A percentile compares a stretch with the other conserved stretches of the same genome.
Conservation (phyloP, 2,113 vertebrate genomes). For the Protobothrops mucrosquamatus region DNA sequence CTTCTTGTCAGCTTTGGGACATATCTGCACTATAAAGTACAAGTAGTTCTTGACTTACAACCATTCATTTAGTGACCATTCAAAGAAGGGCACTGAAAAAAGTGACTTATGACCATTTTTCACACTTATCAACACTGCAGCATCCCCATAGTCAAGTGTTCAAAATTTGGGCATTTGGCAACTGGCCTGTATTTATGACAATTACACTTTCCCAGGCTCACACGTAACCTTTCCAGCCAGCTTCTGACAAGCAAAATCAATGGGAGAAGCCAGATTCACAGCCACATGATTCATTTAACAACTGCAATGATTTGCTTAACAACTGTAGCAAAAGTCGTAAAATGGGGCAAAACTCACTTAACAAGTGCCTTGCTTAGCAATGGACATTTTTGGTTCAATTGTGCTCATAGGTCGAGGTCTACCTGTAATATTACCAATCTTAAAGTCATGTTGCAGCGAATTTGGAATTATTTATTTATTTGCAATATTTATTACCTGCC, state of each 20-base stretch:
- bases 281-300: not conserved
- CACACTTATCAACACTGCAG: too few species aligned
- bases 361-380: not conserved
- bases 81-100: too few species aligned
- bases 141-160: too few species aligned
- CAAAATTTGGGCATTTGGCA: too few species aligned
- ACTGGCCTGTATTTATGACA: not conserved
- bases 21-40: not conserved
- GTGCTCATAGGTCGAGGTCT: too few species aligned
- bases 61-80: too few species aligned
- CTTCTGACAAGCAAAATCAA: not conserved
- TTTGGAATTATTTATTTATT: not conserved
- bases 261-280: not conserved
- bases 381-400: too few species aligned
- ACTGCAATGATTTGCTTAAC: not conserved
- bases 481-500: not conserved
- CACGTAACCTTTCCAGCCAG: not conserved
- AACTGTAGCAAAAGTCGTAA: not conserved
- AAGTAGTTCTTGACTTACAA: not conserved
- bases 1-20: not conserved
- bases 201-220: not conserved
- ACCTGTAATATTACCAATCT: not conserved
- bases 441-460: not conserved
- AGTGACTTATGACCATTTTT: too few species aligned
- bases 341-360: not conserved